Evolutionary conservation across 2,113 vertebrate species (phyloP).

Genomic region (Nipponia nippon): DNA sequence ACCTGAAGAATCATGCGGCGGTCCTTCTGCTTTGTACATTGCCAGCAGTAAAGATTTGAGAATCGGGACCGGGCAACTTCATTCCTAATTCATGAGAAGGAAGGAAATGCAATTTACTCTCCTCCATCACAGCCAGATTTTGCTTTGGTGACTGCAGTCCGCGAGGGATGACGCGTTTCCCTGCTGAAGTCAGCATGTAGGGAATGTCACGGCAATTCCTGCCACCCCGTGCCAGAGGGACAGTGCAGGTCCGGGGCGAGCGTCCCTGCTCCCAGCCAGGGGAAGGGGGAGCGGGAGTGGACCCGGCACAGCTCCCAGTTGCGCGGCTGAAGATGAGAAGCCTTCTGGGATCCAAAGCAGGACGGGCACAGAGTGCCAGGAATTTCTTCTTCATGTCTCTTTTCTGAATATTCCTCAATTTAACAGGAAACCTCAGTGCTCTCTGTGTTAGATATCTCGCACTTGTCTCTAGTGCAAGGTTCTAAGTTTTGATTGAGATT

Average conservation of each 20-base stretch:
- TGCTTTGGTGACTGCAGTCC: background rate
- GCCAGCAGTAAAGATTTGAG: background rate
- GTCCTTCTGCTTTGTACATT: background rate
- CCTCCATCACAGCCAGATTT: background rate
- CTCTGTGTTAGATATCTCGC: rapidly evolving
- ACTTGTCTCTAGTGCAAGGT: background rate
- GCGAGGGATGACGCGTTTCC: background rate
- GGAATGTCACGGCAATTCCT: background rate
- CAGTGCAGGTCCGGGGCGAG: rapidly evolving
- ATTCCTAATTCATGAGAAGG: background rate
- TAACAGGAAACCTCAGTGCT: background rate
- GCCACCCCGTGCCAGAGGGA: too few species aligned
- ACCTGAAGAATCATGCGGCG: background rate
- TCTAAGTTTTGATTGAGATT: background rate
- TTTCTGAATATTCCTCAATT: background rate
- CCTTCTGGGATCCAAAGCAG: background rate
- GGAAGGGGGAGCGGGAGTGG: background rate
- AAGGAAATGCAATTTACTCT: background rate
- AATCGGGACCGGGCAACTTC: background rate
- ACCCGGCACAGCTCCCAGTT: rapidly evolving
- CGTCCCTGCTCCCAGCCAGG: background rate
- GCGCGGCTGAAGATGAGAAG: rapidly evolving
- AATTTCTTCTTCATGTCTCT: background rate
- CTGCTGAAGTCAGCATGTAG: background rate
- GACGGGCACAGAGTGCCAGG: background rate